Evolutionary conservation across 2,113 vertebrate genomes (phyloP).

Genomic region (Corvus hawaiiensis): DNA sequence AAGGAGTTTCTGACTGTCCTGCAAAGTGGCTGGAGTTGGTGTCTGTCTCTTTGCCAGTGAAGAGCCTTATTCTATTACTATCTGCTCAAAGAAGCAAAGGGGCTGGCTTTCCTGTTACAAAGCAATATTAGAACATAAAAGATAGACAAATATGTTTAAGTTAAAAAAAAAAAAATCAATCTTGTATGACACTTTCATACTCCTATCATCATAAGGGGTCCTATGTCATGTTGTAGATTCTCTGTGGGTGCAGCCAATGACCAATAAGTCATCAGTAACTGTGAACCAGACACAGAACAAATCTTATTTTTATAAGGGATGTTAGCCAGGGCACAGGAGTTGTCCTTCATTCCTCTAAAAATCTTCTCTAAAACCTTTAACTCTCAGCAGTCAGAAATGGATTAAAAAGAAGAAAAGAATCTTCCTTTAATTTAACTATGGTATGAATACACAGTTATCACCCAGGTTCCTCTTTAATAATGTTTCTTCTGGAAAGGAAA

Average conservation of each 20-base stretch:
- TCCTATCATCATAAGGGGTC: neutral
- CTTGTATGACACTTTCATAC: neutral
- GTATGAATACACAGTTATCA: neutral
- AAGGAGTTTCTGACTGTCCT: neutral
- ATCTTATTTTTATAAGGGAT: conserved; percentile 45
- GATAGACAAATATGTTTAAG: conserved; percentile 32
- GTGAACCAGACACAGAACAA: conserved; percentile 34
- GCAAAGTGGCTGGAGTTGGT: neutral
- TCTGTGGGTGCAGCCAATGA: neutral
- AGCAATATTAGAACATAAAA: conserved; percentile 28
- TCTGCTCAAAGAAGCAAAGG: neutral
- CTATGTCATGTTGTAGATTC: neutral
- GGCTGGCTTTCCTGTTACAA: neutral
- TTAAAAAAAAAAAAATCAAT: neutral
- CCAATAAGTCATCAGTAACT: conserved; percentile 28
- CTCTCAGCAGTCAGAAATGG: neutral
- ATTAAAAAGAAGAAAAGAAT: neutral
- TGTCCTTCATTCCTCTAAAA: conserved; percentile 15
- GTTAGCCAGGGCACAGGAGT: neutral
- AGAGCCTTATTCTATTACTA: neutral
- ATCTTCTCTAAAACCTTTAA: conserved; percentile 1
- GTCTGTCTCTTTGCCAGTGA: neutral
- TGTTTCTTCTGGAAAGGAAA: neutral
- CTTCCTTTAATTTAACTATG: neutral
- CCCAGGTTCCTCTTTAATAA: neutral